Base-by-base conservation (phyloP, 2,888 invertebrate genomes). In the Phymatocera aterrima region DNA sequence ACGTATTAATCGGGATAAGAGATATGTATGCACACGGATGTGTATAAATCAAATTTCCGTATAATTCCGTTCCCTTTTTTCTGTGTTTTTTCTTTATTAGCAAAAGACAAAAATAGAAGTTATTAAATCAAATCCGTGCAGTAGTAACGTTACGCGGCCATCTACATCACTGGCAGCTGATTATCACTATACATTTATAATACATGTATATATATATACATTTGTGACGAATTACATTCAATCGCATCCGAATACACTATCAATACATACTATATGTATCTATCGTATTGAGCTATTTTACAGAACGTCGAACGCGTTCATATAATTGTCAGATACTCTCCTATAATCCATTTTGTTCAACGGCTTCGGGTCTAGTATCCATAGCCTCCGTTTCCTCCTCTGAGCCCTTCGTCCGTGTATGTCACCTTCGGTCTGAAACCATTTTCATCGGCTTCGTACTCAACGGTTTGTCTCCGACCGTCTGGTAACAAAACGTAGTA, bases 351-450 rank as follows among this genome's bases (percentile, higher is more conserved):
- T 10, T 28, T n/a, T 6, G 37, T 15, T 6, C n/a, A 54, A n/a
- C 43, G 31, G n/a, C 18, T 10, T 51, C 21, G 31, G 51, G 21
- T 54, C 18, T 31, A 37, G 75, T 75, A 43, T 75, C 75, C 77
- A 37, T 78, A 77, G 77, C 80, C 82, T 74, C 80, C 81, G 79
- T 81, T 81, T 60, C 75, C 75, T 18, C 28, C 15, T 91, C 92
- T 21, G 15, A 84, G 85, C 15, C 85, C 85, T 68, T 87, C 88
- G 85, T 94, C 94, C 87, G 94, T 93, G 87, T 95, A 95, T 1
- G 93, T 92, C 79, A 95, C 93, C 84, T 92, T 93, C 40, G 95
- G 95, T 82, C 93, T 92, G 91, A 93, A 95, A 0, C 95, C 95
- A 70, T 93, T 91, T 85, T 93, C 92, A 84, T 95, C 95, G 6